Evolutionary conservation across 23 tunicate species (phyloP), one percentile per base, ranked within the genome.

Genomic region (Styela clava): DNA sequence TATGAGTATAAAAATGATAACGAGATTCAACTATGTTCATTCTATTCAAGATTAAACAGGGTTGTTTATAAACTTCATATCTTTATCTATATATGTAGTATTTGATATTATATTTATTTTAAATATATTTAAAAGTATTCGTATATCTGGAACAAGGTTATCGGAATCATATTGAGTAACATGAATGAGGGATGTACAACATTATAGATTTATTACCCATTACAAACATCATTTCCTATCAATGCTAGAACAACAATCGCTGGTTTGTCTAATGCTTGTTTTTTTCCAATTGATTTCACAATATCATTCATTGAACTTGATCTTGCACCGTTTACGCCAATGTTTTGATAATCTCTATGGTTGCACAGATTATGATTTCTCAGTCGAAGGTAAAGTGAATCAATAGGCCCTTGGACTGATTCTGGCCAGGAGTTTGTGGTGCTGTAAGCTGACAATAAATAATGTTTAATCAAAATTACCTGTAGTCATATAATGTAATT

Each of bases 191-290:
- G n/a, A n/a, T n/a, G n/a, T n/a, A n/a, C n/a, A n/a, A n/a, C n/a
- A n/a, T n/a, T n/a, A n/a, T n/a, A n/a, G n/a, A n/a, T n/a, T n/a
- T n/a, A n/a, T 81, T 56, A 85, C 89, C 99, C 99, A 74, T 95
- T 95, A 85, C 99, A 95, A 7, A 95, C 99, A 61, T 95, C 99
- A 67, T 95, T 95, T 56, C 99, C 99, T 23, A 95, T 74, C 34
- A 95, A 64, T 23, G 99, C 89, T 71, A 95, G 73, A 18, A 86
- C 74, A 19, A 95, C 85, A 34, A 95, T 63, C 35, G 79, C 52
- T 18, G 95, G 95, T 24, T 95, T 73, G 52, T 95, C 99, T 25
- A 67, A 26, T 3, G 88, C 63, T 69, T 63, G 52, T 63, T 78
- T 86, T 31, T 94, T 36, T 2, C 90, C 87, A 56, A 91, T 31